These are phyloP conservation scores for Leptonema lineaticorne DNA, from an alignment of 1,140 invertebrate species.

Conservation along the genomic window DNA sequence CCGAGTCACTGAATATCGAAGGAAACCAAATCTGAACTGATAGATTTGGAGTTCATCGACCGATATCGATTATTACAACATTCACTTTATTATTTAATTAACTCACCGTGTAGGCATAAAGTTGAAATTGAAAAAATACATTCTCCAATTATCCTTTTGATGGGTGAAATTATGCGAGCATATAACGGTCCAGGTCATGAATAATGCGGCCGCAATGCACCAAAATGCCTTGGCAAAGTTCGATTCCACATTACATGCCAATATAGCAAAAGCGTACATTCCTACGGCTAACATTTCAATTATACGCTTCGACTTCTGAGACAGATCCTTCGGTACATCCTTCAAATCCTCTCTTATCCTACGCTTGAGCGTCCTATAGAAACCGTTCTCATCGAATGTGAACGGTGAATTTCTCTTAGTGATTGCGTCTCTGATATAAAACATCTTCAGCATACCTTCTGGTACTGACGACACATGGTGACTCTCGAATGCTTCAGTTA, in stretches of 20 bases:
- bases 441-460: constrained; percentile 60
- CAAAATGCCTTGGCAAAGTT: not conserved
- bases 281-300: constrained; percentile 14
- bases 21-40: too few species aligned
- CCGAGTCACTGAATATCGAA: too few species aligned
- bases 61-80: too few species aligned
- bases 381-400: constrained; percentile 69
- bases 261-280: constrained; percentile 24
- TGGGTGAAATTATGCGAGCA: constrained; percentile 83
- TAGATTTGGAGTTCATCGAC: too few species aligned
- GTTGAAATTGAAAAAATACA: constrained; percentile 78
- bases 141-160: constrained; percentile 75
- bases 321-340: constrained; percentile 44
- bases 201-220: constrained; percentile 41
- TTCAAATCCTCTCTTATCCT: constrained; percentile 57
- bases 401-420: constrained; percentile 63
- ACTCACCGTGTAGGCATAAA: constrained; percentile 63
- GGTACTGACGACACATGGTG: constrained; percentile 62
- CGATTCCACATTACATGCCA: constrained; percentile 5
- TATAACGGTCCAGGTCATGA: constrained; percentile 60
- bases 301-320: constrained; percentile 23
- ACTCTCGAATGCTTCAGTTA: constrained; percentile 73
- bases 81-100: too few species aligned
- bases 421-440: constrained; percentile 59
- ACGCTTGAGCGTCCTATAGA: constrained; percentile 66